Conservation (phyloP, 2,113 vertebrate species). For the Lethenteron camtschaticum region DNA sequence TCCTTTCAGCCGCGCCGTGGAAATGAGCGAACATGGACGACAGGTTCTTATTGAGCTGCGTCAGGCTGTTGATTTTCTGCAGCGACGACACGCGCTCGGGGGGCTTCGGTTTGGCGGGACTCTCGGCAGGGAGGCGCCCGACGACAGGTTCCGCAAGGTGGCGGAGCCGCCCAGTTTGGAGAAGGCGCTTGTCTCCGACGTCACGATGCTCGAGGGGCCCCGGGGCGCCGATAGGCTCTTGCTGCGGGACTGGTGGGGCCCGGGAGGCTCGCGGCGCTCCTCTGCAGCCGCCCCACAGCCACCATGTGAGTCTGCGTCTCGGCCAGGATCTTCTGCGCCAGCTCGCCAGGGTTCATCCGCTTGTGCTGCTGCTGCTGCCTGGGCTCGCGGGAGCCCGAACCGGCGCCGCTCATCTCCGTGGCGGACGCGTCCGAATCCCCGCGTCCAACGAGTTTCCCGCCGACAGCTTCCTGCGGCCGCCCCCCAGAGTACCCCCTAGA, state of each 20-base stretch:
- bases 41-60: no score
- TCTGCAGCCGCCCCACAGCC: slow-evolving; percentile 68
- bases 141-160: slow-evolving; percentile 31
- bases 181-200: slow-evolving; percentile 71
- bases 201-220: slow-evolving; percentile 32
- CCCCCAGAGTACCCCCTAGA: slow-evolving; percentile 9
- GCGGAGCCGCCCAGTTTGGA: slow-evolving; percentile 44
- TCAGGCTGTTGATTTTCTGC: slow-evolving; percentile 62
- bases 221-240: slow-evolving; percentile 16
- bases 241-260: slow-evolving; percentile 11
- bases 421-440: slow-evolving; percentile 79
- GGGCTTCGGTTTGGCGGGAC: slow-evolving; percentile 38
- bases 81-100: slow-evolving; percentile 67
- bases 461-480: slow-evolving; percentile 28
- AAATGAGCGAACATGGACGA: no score
- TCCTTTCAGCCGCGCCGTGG: no score
- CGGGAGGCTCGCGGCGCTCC: slow-evolving; percentile 23
- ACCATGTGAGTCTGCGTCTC: slow-evolving; percentile 76
- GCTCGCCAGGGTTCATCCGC: slow-evolving; percentile 54
- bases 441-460: slow-evolving; percentile 35
- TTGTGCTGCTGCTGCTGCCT: slow-evolving; percentile 62
- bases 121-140: slow-evolving; percentile 20
- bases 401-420: slow-evolving; percentile 76
- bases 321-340: slow-evolving; percentile 76
- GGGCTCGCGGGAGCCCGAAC: slow-evolving; percentile 12